Conservation (phyloP, 2,113 vertebrate species). For the Trichomycterus rosablanca region DNA sequence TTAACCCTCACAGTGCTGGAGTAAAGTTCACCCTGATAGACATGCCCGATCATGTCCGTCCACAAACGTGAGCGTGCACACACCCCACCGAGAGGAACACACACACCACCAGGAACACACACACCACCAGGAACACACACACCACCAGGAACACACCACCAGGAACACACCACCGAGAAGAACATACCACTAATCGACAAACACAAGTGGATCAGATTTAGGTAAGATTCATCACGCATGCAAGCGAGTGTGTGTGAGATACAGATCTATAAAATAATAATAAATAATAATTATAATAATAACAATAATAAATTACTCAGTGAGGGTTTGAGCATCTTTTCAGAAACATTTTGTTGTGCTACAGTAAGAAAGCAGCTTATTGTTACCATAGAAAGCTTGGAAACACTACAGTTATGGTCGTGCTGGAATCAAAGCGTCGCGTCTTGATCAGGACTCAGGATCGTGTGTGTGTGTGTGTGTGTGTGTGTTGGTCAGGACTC, state of each 20-base stretch:
- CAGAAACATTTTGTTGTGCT: too few relatives aligned
- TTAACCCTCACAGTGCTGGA: constrained; percentile 28
- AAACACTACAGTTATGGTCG: too few relatives aligned
- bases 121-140: background rate
- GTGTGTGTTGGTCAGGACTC: too few relatives aligned
- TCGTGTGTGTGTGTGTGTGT: background rate
- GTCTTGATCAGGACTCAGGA: too few relatives aligned
- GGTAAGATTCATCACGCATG: background rate
- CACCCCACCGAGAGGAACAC: background rate
- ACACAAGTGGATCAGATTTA: background rate
- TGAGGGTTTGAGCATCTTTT: too few relatives aligned
- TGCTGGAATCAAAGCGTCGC: too few relatives aligned
- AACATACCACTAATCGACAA: background rate
- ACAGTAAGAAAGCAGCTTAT: too few relatives aligned
- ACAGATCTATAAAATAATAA: too few relatives aligned
- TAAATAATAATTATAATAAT: too few relatives aligned
- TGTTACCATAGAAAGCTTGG: too few relatives aligned
- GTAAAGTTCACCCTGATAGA: constrained; percentile 8
- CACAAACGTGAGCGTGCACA: background rate
- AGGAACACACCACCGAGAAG: background rate
- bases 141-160: background rate
- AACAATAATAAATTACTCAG: too few relatives aligned
- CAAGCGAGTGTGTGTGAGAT: background rate
- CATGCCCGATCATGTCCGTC: constrained; percentile 51
- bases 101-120: too few relatives aligned